Evolutionary conservation across 2,797 vertebrate genomes (phyloP), one percentile per base, ranked within the genome.

Genomic region (Heteromormyrus szaboi): DNA sequence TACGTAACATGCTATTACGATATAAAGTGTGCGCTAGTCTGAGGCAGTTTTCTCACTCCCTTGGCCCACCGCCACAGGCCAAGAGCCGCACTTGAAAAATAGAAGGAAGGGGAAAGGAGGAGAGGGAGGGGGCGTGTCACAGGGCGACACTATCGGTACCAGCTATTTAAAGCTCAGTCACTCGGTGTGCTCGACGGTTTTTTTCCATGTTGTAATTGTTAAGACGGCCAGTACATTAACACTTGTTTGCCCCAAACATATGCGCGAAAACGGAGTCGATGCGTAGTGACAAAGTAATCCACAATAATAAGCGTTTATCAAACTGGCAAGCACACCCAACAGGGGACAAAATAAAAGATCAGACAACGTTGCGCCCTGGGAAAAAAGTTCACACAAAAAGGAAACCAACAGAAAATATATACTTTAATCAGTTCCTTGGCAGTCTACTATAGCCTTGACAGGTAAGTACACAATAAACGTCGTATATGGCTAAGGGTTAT

Each of bases 161-260:
- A 93, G 92, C 94, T 96, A 96, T 96, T 95, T 96, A 95, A 95
- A 95, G 95, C 94, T 89, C 89, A 88, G 91, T 88, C 90, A 2
- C 91, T 89, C 50, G 89, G 90, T 89, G 91, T 91, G 81, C 88
- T 19, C 87, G 88, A 22, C 25, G 91, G 88, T 90, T 89, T 86
- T 59, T 93, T 89, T 89, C 90, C 89, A 87, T 7, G 4, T 87
- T 90, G 88, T 88, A 79, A 89, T 22, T 6, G 68, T 41, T 72
- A 72, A 72, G 65, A 37, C 29, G 65, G 29, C 65, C 29, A 65
- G 65, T 14, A 33, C 12, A 37, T 72, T 72, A 72, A 72, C 65
- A 72, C 29, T 72, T 72, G 12, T 72, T 37, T 37, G 65, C 65
- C 65, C 65, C 12, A 72, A 72, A 14, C 29, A 37, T 33, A 68